Evolutionary conservation across 2,797 vertebrate genomes (phyloP), one percentile per base, ranked within the genome.

Genomic region (Notoglanidium macrostoma): DNA sequence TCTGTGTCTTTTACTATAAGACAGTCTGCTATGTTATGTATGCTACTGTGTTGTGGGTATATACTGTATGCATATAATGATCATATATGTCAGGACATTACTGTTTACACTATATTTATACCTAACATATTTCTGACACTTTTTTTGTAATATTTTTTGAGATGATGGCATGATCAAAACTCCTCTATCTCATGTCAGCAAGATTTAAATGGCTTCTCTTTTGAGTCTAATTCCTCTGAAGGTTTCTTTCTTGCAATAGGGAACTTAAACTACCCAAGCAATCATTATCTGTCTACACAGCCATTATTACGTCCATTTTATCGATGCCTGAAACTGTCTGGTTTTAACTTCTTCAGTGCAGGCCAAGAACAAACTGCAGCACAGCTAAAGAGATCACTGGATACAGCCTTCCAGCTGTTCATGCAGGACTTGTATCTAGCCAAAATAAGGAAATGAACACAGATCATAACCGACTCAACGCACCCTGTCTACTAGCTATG

Each of bases 291-390:
- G 10, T 57, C 21, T 40, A 14, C 32, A 26, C 40, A 67, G 79
- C 26, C n/a, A 21, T 82, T 82, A 82, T 65, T 82, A 65, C 17
- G 4, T 67, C 44, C 15, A 83, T 83, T 83, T 67, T 32, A 67
- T 32, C 2, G n/a, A 51, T n/a, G 49, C 32, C 46, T 46, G 40
- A 65, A 82, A 63, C 23, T 14, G 32, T n/a, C 14, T 44, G 21
- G 4, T 32, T 57, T 57, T 15, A 57, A 35, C 17, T 12, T 9
- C 29, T 35, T 35, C 8, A 44, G 55, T 7, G 5, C 67, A 55
- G 19, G 5, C 35, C 23, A 44, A 67, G 46, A 67, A 29, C 59
- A 83, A 83, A 49, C 2, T n/a, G 26, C 46, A 76, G 26, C 46
- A 49, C 21, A 26, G 40, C 40, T 76, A 6, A 59, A 63, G 14